Evolutionary conservation across 2,888 invertebrate genomes (phyloP).

Genomic region (Limnephilus marmoratus): DNA sequence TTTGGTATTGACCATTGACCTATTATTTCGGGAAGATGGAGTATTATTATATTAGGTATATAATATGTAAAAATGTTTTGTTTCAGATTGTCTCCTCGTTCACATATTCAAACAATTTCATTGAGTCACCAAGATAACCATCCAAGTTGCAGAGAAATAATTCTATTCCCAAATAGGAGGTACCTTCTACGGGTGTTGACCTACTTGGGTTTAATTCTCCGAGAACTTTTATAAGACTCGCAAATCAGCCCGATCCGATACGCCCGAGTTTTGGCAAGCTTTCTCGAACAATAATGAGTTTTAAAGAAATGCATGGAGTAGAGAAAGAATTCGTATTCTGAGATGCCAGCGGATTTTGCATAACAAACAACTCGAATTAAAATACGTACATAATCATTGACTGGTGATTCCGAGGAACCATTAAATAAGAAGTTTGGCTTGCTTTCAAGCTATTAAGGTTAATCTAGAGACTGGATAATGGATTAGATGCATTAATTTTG

Average conservation of each 20-base stretch:
- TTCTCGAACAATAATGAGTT: neutral
- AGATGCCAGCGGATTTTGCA: neutral
- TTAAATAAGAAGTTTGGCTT: neutral
- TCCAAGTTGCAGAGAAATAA: neutral
- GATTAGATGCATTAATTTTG: neutral
- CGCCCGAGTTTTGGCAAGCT: neutral
- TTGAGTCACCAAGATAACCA: neutral
- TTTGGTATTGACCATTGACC: too few species aligned
- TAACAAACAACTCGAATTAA: neutral
- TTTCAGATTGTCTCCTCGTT: too few species aligned
- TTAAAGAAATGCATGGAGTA: neutral
- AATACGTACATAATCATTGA: neutral
- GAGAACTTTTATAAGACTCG: neutral
- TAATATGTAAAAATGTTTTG: too few species aligned
- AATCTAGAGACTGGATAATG: neutral
- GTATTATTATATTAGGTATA: too few species aligned
- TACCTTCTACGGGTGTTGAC: neutral
- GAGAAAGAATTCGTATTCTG: neutral
- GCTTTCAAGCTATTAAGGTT: neutral
- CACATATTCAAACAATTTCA: too few species aligned
- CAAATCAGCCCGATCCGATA: conserved; percentile 2
- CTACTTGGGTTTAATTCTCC: neutral
- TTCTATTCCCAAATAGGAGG: neutral
- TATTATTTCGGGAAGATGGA: too few species aligned
- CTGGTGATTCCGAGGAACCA: neutral